Evolutionary conservation across 2,888 invertebrate species (phyloP), one percentile per base, ranked within the genome.

Genomic region (Drosophila percnosoma): DNA sequence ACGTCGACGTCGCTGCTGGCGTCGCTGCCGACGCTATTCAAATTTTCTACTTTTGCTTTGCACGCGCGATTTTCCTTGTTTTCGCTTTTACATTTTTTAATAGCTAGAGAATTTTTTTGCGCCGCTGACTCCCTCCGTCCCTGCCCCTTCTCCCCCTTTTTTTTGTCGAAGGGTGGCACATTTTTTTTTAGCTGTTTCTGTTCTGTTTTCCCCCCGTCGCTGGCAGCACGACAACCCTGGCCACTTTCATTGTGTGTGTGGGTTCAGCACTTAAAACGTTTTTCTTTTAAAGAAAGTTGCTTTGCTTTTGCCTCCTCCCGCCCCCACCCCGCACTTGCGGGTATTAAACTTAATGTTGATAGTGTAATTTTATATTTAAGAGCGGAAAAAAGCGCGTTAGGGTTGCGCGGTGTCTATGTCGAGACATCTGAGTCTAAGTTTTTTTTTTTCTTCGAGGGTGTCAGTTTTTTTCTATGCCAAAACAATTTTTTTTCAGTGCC

Each of bases 351-450:
- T 90, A 89, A 89, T 89, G 90, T 87, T 87, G 88, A 87, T 87
- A 90, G 90, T 87, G 90, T 87, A 87, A 87, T 87, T 90, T 87
- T 89, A 90, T 87, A 87, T 87, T 90, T 90, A 85, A 85, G 75
- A 75, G 78, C 18, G 53, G n/a, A 62, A 40, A 64, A 74, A 67
- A 68, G 59, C 27, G 53, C 54, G 49, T 73, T 75, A 82, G 90
- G 87, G 87, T 90, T 89, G 82, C 33, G 64, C 64, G 57, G 67
- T 73, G 68, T 69, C 57, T 66, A 53, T 72, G 55, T 60, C 73
- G 60, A 45, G 24, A 62, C 68, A 68, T 52, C 65, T 55, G 68
- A 61, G 69, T 42, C 59, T 68, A 66, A 24, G 21, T 31, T 60
- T 45, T 51, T 29, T 29, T 29, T 29, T 49, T 59, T 48, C 31